A percentile compares a stretch with the other conserved stretches of the same genome.
These are phyloP conservation scores for Linurgus olivaceus DNA, from an alignment of 2,797 vertebrate genomes.

Conservation along the genomic window DNA sequence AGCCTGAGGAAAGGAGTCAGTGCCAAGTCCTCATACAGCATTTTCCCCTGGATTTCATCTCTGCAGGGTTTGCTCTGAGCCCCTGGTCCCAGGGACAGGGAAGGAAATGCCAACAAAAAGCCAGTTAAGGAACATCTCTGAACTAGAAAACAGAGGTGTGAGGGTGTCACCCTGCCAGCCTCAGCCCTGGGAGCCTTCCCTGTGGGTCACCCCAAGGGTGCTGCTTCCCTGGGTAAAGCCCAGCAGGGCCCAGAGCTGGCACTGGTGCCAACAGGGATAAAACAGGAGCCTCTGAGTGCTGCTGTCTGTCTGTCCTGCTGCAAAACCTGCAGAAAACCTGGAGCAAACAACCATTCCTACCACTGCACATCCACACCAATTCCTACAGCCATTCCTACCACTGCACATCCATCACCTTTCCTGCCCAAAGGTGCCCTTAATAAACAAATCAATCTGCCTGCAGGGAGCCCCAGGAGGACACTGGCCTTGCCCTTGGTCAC, in stretches of 20 bases:
- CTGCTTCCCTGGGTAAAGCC: not conserved
- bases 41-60: not conserved
- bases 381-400: not conserved
- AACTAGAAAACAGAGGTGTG: not conserved
- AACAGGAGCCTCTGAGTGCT: not conserved
- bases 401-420: not conserved
- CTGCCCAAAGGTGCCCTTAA: not conserved
- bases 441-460: accelerated
- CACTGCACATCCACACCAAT: too few relatives aligned
- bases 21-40: accelerated
- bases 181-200: not conserved
- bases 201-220: not conserved
- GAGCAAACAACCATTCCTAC: not conserved
- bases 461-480: not conserved
- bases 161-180: not conserved
- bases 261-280: not conserved
- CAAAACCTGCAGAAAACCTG: not conserved
- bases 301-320: not conserved
- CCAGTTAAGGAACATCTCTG: not conserved
- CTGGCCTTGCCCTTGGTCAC: not conserved
- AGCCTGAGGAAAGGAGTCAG: not conserved
- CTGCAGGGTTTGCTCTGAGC: not conserved
- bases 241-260: not conserved
- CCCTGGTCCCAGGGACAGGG: not conserved
- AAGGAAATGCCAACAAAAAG: not conserved